A percentile compares a stretch with the other conserved stretches of the same genome.
These are phyloP conservation scores for Gambusia affinis DNA, from an alignment of 2,113 vertebrate genomes.

Conservation along the genomic window DNA sequence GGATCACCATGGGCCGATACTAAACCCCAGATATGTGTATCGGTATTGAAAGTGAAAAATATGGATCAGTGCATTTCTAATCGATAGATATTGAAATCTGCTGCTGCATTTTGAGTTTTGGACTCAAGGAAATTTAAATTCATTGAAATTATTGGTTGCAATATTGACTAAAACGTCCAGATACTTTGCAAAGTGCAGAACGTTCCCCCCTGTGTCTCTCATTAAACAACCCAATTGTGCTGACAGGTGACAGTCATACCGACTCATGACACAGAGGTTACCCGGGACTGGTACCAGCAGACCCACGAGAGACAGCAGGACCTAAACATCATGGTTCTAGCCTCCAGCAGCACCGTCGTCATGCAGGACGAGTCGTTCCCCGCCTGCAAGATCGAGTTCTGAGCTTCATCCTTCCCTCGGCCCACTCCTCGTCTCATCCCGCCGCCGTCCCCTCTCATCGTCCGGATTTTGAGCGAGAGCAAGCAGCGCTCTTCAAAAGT, in stretches of 20 bases:
- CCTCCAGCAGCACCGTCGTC: constrained; percentile 98
- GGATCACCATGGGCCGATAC: no score
- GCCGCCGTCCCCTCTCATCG: constrained; percentile 12
- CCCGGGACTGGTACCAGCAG: constrained; percentile 98
- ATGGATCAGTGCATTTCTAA: no score
- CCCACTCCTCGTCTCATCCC: not conserved
- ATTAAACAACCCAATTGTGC: not conserved
- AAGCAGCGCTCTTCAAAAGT: constrained; percentile 27
- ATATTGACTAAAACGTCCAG: no score
- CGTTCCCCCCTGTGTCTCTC: not conserved
- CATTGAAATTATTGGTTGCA: no score
- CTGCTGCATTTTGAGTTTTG: no score
- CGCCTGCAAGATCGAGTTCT: constrained; percentile 99
- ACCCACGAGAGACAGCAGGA: constrained; percentile 97
- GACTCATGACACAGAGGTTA: constrained; percentile 97
- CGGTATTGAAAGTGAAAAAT: no score
- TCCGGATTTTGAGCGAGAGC: constrained; percentile 30
- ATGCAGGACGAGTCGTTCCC: constrained; percentile 99
- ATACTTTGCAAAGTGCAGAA: not conserved
- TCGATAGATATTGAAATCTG: no score
- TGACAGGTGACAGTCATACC: constrained; percentile 95
- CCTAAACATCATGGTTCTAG: constrained; percentile 96
- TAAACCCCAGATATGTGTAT: no score
- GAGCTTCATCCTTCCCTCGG: constrained; percentile 52
- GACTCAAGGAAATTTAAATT: no score